Evolutionary conservation across 2,113 vertebrate genomes (phyloP), one percentile per base, ranked within the genome.

Genomic region (Tiliqua scincoides): DNA sequence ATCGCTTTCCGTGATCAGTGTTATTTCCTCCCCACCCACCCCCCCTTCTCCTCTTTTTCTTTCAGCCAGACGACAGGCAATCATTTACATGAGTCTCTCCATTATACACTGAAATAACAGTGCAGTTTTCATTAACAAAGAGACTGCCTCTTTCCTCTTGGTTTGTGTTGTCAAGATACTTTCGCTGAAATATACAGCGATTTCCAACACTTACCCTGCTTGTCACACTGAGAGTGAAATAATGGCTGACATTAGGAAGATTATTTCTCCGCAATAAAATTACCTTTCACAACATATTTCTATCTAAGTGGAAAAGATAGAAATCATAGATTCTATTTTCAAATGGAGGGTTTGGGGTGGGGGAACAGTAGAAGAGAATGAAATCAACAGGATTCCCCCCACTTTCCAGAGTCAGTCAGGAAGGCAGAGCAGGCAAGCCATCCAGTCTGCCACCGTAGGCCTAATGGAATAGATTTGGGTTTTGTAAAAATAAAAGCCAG

Each of bases 211-310:
- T 95, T 95, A 95, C 91, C 93, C 93, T 92, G 93, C 93, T 95
- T 95, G 94, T 95, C 95, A 95, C 93, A 95, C 93, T 95, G 93
- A 95, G 94, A 95, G 89, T 92, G 91, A 95, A 95, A 95, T 95
- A 95, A 95, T 94, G 95, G 95, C 91, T 94, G 94, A 95, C 93
- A 94, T 95, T 94, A 95, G 92, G 92, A 95, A 95, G 93, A 95
- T 94, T 95, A 95, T 95, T 95, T 95, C 94, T 94, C 92, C 85
- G 95, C 90, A 93, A 94, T 95, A 93, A 95, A 94, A 95, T 94
- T 95, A 95, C 95, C 93, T 95, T 95, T 95, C 95, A 95, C 93
- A 95, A 95, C 91, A 95, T 94, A 94, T 94, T 95, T 95, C 91
- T 95, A 91, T 93, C 93, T 95, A 93, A 95, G 94, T 95, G 91